Conservation (phyloP, 2,113 vertebrate genomes). For the Myotis yumanensis region DNA sequence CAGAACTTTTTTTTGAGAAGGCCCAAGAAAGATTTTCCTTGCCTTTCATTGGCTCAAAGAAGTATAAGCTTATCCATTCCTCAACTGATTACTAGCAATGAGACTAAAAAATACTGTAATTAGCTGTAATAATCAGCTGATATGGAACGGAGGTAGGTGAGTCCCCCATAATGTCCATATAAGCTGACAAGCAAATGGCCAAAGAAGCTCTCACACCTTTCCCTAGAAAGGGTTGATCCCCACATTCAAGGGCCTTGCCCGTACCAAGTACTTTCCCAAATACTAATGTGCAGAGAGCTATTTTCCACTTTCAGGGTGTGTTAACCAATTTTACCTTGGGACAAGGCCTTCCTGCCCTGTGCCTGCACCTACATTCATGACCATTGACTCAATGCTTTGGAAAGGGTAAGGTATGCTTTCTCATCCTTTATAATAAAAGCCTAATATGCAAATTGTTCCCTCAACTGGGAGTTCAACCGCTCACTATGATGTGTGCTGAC, state of each 20-base stretch:
- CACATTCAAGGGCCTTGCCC: background rate
- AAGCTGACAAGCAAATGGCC: background rate
- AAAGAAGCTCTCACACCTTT: background rate
- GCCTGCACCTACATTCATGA: background rate
- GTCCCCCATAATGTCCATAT: background rate
- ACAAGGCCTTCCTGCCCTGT: background rate
- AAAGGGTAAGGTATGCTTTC: background rate
- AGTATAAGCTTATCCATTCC: background rate
- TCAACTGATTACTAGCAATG: background rate
- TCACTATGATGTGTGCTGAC: too few species aligned
- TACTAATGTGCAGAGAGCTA: background rate
- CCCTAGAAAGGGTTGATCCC: background rate
- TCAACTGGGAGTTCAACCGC: too few species aligned
- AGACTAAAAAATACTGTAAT: background rate
- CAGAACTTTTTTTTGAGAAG: conserved; percentile 9
- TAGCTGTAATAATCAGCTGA: background rate
- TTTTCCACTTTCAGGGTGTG: background rate
- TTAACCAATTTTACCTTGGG: background rate
- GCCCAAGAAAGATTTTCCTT: background rate
- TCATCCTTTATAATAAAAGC: background rate
- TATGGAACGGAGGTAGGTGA: background rate
- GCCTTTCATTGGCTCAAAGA: background rate
- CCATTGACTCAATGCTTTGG: background rate
- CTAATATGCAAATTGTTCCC: background rate
- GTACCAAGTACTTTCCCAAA: background rate